Base-by-base conservation (phyloP, 2,797 vertebrate genomes). In the Sebastes matsubarae region DNA sequence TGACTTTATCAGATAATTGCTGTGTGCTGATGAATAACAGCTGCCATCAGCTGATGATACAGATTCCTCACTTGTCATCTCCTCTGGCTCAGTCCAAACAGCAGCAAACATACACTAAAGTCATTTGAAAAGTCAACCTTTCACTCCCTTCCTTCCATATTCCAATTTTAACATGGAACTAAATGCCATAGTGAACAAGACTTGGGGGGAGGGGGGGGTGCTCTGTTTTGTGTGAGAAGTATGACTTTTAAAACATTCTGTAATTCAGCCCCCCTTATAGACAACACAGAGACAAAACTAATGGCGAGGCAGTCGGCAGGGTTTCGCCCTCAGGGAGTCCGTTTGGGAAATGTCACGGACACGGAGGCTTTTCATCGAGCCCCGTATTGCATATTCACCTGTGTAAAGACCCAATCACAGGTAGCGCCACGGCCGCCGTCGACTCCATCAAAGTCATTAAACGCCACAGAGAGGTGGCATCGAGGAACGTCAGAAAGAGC, bases 311-410 rank as follows among this genome's bases (percentile, higher is more conserved):
- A 73, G 52, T 68, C 61, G 58, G 66, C 57, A 60, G 52, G 67
- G 30, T 80, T 64, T 70, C 34, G 4, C 71, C 81, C 68, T 82
- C 58, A 55, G 83, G 73, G 78, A 86, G 66, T 69, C 81, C 42
- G 38, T 79, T 86, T 73, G 61, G 57, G 34, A 87, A 84, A 84
- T 71, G 79, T 83, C 88, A 81, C 5, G 2, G 68, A 59, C 50
- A 8, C 29, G 52, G 34, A 74, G 30, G 27, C 68, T 30, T 72
- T 82, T 78, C 27, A 73, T 22, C 1, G 9, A 78, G 72, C 68
- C n/a, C 34, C 30, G 24, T 52, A 55, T 68, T 71, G 54, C 63
- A 83, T 59, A 71, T 76, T 81, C 67, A 81, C 75, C 78, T 74
- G 66, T 67, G 42, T 57, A 72, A 83, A 83, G 58, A 84, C 57